These are phyloP conservation scores for Sminthurides bifidus DNA, from an alignment of 1,140 invertebrate genomes.

Conservation along the genomic window DNA sequence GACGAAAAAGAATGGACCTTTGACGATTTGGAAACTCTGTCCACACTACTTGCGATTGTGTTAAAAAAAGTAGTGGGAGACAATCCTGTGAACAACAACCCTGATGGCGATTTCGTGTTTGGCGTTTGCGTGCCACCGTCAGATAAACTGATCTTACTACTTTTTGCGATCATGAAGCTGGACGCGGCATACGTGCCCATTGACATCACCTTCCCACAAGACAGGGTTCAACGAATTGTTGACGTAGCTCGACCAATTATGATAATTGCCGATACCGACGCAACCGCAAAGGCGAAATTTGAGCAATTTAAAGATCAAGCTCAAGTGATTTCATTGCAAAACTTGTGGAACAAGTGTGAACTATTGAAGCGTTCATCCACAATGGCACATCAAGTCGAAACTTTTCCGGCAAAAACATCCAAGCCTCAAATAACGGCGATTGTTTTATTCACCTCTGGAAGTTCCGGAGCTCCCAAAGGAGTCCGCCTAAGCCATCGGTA, in stretches of 20 bases:
- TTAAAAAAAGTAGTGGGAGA: not conserved
- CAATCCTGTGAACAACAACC: conserved; percentile 1
- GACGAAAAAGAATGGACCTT: not conserved
- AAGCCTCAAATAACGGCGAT: conserved; percentile 45
- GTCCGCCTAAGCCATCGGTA: conserved; percentile 65
- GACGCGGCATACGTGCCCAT: conserved; percentile 71
- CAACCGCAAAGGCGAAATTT: conserved; percentile 15
- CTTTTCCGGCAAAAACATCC: not conserved
- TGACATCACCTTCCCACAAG: conserved; percentile 58
- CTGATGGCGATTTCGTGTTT: conserved; percentile 34
- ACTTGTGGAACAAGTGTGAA: not conserved
- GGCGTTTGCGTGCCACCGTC: conserved; percentile 64
- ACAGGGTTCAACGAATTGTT: conserved; percentile 61
- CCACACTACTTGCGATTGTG: not conserved
- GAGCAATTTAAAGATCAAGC: not conserved
- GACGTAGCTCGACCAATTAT: conserved; percentile 33
- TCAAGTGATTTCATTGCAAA: not conserved
- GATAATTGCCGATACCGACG: conserved; percentile 14
- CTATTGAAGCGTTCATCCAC: not conserved
- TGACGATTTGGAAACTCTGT: not conserved
- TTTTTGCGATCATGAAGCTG: conserved; percentile 64
- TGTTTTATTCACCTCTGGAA: conserved; percentile 83
- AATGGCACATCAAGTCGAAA: not conserved
- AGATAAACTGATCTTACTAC: conserved; percentile 51
- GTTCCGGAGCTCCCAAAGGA: conserved; percentile 84